These are phyloP conservation scores for Casuarius casuarius DNA, from an alignment of 2,113 vertebrate genomes.

Conservation along the genomic window DNA sequence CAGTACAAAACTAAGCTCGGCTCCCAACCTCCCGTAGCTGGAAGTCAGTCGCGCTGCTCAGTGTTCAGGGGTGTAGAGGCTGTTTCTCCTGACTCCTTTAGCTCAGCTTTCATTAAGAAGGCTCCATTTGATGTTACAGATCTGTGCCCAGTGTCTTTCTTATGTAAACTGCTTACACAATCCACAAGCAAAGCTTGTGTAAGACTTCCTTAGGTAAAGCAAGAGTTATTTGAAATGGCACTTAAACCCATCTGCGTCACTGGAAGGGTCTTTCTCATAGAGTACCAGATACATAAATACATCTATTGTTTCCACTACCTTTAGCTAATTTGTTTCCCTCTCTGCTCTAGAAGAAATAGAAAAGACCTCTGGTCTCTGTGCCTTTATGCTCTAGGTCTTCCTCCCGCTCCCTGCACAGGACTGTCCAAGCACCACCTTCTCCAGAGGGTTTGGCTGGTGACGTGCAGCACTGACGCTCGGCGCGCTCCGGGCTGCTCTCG, in stretches of 20 bases:
- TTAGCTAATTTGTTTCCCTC: not conserved
- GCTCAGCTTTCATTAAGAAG: not conserved
- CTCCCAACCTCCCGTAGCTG: not conserved
- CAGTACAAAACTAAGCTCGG: not conserved
- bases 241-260: constrained; percentile 46
- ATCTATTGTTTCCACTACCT: constrained; percentile 1
- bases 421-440: not conserved
- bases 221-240: constrained; percentile 62
- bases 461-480: rapidly evolving
- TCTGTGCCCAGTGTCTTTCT: not conserved
- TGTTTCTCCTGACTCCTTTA: not conserved
- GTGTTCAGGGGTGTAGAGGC: not conserved
- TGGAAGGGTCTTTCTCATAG: constrained; percentile 38
- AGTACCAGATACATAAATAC: not conserved
- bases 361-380: not conserved
- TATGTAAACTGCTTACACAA: constrained; percentile 49
- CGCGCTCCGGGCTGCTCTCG: not conserved
- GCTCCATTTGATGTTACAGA: not conserved
- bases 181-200: constrained; percentile 31
- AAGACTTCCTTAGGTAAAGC: constrained; percentile 43
- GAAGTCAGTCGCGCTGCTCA: not conserved
- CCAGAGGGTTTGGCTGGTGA: not conserved
- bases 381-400: not conserved
- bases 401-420: not conserved
- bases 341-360: not conserved